Base-by-base conservation (phyloP, 2,888 invertebrate species). In the Agonopterix alstromeriana region DNA sequence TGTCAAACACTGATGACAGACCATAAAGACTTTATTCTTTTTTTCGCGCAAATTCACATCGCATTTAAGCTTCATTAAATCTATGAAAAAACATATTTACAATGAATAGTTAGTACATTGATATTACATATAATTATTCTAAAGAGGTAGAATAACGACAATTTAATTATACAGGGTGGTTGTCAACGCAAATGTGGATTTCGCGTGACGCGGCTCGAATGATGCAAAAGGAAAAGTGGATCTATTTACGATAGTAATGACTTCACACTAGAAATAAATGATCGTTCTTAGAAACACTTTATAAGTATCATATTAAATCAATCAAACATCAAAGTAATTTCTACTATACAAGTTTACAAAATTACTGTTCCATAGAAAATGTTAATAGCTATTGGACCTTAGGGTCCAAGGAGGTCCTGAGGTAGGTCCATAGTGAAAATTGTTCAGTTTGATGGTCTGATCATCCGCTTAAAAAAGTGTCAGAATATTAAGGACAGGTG, bases 161-260 rank as follows among this genome's bases (percentile, higher is more conserved):
- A 56, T 70, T 65, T 75, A 73, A 73, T 73, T 65, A 57, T 54
- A 51, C 50, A 54, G 46, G 53, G 50, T 60, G 54, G 55, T 52
- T 70, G 71, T 62, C 67, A 70, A 62, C 59, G 61, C 53, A 68
- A 74, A 77, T 75, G 68, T 49, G 47, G 36, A 48, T 56, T 57
- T 77, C 53, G 75, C 77, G 74, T 76, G 75, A 57, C 54, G 44
- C 36, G 45, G 27, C 35, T 46, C 14, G 41, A 7, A 14, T 27
- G 40, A 10, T 42, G 50, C 43, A 48, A 48, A 53, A 51, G 43
- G 56, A 53, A 17, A 61, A 54, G 53, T 47, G 46, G 12, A 17
- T 53, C 50, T 51, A 57, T 59, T 58, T 60, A 58, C 59, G 55
- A 53, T 36, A 51, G 47, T 59, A 61, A 61, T 58, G 52, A 43